Percentiles rank a stretch among this genome's conserved stretches.
Conservation (phyloP, 2,888 invertebrate genomes). For the Latrodectus hesperus region DNA sequence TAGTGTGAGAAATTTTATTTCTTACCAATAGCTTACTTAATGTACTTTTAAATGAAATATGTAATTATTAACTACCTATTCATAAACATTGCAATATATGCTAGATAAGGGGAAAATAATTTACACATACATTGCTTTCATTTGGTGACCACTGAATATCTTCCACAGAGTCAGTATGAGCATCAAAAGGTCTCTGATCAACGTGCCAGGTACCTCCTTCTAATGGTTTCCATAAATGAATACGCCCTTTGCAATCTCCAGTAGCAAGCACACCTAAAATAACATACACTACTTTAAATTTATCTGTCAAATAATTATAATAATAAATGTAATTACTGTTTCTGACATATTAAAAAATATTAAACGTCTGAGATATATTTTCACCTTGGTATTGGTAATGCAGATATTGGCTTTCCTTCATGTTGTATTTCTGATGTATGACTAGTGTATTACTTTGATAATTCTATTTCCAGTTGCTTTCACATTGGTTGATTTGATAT, state of each 20-base stretch:
- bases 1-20: too few relatives aligned
- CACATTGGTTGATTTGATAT: too few relatives aligned
- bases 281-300: background rate
- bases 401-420: background rate
- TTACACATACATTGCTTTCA: constrained; percentile 82
- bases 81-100: background rate
- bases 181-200: constrained; percentile 89
- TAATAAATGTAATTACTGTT: background rate
- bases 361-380: background rate
- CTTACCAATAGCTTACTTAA: too few relatives aligned
- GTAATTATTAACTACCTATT: background rate
- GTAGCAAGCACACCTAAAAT: constrained; percentile 86
- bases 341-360: background rate
- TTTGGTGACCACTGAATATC: constrained; percentile 99
- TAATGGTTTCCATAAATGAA: constrained; percentile 92
- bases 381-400: background rate
- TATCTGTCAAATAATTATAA: background rate
- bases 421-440: too few relatives aligned
- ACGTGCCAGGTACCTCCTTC: constrained; percentile 90
- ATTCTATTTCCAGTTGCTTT: too few relatives aligned
- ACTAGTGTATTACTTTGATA: too few relatives aligned
- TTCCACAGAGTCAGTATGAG: constrained; percentile 94
- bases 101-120: background rate
- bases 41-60: background rate
- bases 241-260: constrained; percentile 93